Evolutionary conservation across 2,888 invertebrate species (phyloP), one percentile per base, ranked within the genome.

Genomic region (Lampropteryx suffumata): DNA sequence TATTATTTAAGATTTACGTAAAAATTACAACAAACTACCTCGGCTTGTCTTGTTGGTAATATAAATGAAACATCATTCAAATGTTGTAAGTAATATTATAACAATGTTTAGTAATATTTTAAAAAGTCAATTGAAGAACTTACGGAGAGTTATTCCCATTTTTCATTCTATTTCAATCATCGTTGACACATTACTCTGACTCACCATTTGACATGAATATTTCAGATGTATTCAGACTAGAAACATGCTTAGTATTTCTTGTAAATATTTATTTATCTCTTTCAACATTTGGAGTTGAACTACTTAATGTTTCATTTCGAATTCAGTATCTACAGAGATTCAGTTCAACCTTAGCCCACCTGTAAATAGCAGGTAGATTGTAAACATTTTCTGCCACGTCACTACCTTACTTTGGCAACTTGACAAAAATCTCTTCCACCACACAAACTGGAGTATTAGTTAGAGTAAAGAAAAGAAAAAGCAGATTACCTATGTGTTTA

Each of bases 361-460:
- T 84, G 82, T 77, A 80, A 79, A 77, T 75, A 76, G 65, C 69
- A 72, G 74, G 71, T 70, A 57, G 59, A 24, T 24, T 24, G 65
- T 76, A 77, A 77, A 76, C 75, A 74, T 67, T 58, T n/a, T 55
- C 53, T 39, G 61, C 62, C 7, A 7, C 8, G 62, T 62, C 65
- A 68, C 63, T 50, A 51, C 42, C 40, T 59, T 46, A 42, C 59
- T 55, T 73, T 80, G 79, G 80, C 79, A 68, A 43, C 34, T 44
- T 61, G 59, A 64, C 79, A 78, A 73, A 61, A 70, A 36, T 64
- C 17, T 28, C 26, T 39, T 37, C 24, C 37, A 28, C 17, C 37
- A 49, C 43, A 39, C 37, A 45, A 34, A 9, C 37, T 39, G n/a
- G 36, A 49, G 14, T 3, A 8, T 24, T 11, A 10, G n/a, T n/a